These are phyloP conservation scores for Philypnodon macrostomus DNA, from an alignment of 2,797 vertebrate genomes.

Conservation along the genomic window DNA sequence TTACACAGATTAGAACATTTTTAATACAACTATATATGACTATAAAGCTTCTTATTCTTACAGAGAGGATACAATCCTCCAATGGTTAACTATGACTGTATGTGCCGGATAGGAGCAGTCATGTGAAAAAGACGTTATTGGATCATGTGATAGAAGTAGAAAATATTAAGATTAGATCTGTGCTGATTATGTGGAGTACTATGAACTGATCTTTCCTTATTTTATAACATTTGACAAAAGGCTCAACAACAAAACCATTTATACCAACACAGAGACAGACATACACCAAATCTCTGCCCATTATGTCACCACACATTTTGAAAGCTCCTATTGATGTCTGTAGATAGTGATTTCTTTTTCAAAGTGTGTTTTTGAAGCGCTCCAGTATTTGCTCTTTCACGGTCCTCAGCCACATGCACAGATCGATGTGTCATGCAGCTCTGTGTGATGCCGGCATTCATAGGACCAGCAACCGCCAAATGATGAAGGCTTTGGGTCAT, in stretches of 20 bases:
- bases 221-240: neutral
- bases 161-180: conserved; percentile 15
- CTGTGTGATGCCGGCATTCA: conserved; percentile 22
- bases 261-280: conserved; percentile 10
- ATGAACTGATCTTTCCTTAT: neutral
- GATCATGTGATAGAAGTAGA: conserved; percentile 10
- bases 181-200: neutral
- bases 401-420: conserved; percentile 8
- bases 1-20: neutral
- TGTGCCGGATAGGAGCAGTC: conserved; percentile 13
- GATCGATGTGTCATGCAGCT: conserved; percentile 14
- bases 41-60: too few relatives aligned
- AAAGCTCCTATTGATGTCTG: conserved; percentile 14
- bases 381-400: conserved; percentile 2
- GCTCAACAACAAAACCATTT: conserved; percentile 7
- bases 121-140: conserved; percentile 13
- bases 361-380: too few relatives aligned
- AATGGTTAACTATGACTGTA: neutral
- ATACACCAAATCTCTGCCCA: neutral
- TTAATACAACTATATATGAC: neutral
- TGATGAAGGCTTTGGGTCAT: conserved; percentile 8
- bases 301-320: conserved; percentile 21
- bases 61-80: too few relatives aligned
- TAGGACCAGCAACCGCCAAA: neutral
- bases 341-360: conserved; percentile 13